A percentile compares a stretch with the other conserved stretches of the same genome.
phyloP scores from a whole-genome alignment of 2,888 invertebrate species.

The Nomada goodeniana region DNA sequence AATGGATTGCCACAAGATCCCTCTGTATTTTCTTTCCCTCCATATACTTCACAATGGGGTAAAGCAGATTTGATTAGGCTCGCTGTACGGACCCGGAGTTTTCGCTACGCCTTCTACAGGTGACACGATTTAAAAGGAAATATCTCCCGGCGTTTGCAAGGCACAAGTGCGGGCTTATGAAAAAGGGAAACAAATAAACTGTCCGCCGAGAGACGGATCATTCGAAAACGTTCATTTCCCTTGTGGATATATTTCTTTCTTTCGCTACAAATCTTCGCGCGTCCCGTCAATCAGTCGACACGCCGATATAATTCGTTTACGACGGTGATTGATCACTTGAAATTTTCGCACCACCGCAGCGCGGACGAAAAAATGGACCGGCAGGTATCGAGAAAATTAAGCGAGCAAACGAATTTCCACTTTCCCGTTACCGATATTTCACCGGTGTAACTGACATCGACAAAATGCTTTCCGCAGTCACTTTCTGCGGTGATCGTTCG shows the following conservation, averaged over 20 bases:
- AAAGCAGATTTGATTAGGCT: conserved; percentile 12
- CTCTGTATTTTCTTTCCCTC: background rate
- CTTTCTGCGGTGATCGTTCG: background rate
- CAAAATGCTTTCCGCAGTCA: background rate
- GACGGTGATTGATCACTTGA: no score
- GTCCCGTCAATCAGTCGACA: no score
- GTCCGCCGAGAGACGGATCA: no score
- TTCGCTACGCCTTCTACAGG: background rate
- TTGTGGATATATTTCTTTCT: no score
- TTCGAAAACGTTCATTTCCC: no score
- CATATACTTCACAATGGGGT: background rate
- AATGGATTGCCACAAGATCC: conserved; percentile 16
- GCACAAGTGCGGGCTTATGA: background rate
- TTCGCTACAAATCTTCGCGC: no score
- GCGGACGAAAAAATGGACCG: no score
- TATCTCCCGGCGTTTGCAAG: background rate
- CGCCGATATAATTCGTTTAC: no score
- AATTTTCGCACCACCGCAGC: no score
- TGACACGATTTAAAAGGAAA: conserved; percentile 10
- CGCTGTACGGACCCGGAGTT: background rate
- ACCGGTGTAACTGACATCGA: background rate
- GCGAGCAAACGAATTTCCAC: background rate
- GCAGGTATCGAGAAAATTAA: no score
- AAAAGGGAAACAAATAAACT: no score
- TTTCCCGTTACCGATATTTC: background rate